Evolutionary conservation across 2,113 vertebrate species (phyloP), one percentile per base, ranked within the genome.

Genomic region (Phaetusa simplex): DNA sequence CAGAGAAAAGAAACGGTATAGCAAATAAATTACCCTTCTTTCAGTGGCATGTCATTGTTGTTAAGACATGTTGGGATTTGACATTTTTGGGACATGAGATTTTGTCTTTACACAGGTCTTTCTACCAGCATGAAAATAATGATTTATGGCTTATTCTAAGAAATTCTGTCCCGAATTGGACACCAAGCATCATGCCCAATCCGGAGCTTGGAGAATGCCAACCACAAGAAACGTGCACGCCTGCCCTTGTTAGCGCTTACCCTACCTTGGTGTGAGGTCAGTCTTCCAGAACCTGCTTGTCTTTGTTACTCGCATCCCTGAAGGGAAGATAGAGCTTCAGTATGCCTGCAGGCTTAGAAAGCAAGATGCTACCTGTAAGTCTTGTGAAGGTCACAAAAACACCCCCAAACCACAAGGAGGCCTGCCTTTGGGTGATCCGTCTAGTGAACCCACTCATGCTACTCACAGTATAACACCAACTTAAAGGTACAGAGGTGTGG

Each of bases 121-220:
- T 53, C 27, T 47, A 19, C 32, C 38, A 70, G 10, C 8, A 8
- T 40, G 45, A 64, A 56, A 62, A 73, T 9, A 15, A 42, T 19
- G 26, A 53, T 53, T 70, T 50, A 65, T 59, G 22, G 43, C 32
- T 87, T 83, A 32, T 26, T 58, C 8, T 38, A 49, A 74, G 42
- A 66, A 67, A 89, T 56, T 45, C 21, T 78, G 27, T 30, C 52
- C 52, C 2, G 1, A 11, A 49, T 49, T 22, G 24, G 64, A 13
- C 26, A 52, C 22, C 0, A 0, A 80, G 15, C 19, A n/a, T 38
- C 9, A 2, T n/a, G n/a, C 47, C 49, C 50, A 43, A 1, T 18
- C 27, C 2, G 2, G 50, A 78, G 53, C 26, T 12, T 1, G 1
- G 21, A 38, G 30, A 70, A 32, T 8, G 8, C 14, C 32, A 49